phyloP scores from a whole-genome alignment of 2,113 vertebrate genomes.

The Toxotes chatareus region DNA sequence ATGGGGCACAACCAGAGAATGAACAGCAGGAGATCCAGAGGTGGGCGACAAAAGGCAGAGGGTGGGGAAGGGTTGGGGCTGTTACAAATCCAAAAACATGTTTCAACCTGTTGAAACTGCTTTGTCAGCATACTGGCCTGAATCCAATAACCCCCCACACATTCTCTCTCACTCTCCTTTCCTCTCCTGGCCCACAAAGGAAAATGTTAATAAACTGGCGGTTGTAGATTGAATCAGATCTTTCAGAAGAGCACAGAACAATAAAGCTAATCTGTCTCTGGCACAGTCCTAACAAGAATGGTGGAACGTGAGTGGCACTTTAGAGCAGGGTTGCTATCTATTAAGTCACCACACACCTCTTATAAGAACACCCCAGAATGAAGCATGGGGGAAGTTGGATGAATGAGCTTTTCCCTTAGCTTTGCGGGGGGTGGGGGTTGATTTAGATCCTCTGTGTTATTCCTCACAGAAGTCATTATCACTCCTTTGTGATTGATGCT shows the following conservation, averaged over 20 bases:
- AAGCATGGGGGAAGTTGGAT: slow-evolving; percentile 51
- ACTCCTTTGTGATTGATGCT: slow-evolving; percentile 56
- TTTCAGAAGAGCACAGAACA: slow-evolving; percentile 55
- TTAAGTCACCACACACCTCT: slow-evolving; percentile 35
- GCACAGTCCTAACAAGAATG: slow-evolving; percentile 54
- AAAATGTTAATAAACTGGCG: slow-evolving; percentile 64
- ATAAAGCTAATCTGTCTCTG: slow-evolving; percentile 54
- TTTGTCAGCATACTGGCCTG: slow-evolving; percentile 66
- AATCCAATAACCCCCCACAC: slow-evolving; percentile 23
- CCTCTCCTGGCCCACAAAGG: slow-evolving; percentile 24
- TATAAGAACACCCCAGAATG: slow-evolving; percentile 47
- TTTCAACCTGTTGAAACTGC: slow-evolving; percentile 72
- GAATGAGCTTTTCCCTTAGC: slow-evolving; percentile 41
- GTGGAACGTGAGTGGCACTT: slow-evolving; percentile 60
- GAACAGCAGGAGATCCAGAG: slow-evolving; percentile 47
- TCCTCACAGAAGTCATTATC: slow-evolving; percentile 69
- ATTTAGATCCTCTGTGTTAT: slow-evolving; percentile 67
- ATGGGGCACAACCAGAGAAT: slow-evolving; percentile 54
- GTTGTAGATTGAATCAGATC: slow-evolving; percentile 46
- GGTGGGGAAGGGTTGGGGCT: slow-evolving; percentile 1
- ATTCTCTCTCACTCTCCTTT: slow-evolving; percentile 2
- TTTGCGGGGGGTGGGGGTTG: slow-evolving; percentile 38
- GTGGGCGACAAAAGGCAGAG: slow-evolving; percentile 42
- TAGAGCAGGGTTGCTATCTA: slow-evolving; percentile 43
- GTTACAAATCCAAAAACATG: slow-evolving; percentile 60